Conservation (phyloP, 2,797 vertebrate genomes). For the Numenius phaeopus region DNA sequence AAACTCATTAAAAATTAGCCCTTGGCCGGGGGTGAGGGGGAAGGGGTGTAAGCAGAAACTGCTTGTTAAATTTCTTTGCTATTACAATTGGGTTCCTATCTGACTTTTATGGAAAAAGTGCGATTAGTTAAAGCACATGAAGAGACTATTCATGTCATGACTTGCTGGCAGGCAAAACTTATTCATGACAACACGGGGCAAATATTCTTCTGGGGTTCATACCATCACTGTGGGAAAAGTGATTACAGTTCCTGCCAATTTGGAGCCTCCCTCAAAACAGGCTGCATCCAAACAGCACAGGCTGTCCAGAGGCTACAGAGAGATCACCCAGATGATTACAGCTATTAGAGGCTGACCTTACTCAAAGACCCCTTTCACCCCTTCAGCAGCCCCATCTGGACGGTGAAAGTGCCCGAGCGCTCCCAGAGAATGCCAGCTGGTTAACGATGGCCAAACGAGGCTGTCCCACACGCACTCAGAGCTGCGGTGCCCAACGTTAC, state of each 20-base stretch:
- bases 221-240: not conserved
- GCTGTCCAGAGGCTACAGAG: not conserved
- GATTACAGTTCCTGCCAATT: not conserved
- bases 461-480: not conserved
- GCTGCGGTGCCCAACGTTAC: fast-evolving
- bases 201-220: not conserved
- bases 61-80: not conserved
- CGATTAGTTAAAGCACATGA: not conserved
- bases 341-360: not conserved
- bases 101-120: not conserved
- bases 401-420: not conserved
- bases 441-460: not conserved
- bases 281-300: not conserved
- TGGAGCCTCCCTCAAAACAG: not conserved
- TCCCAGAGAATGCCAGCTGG: not conserved
- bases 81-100: not conserved
- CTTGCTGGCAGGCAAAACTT: not conserved
- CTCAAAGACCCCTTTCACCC: not conserved
- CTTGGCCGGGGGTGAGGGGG: not conserved
- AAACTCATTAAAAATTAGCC: not conserved
- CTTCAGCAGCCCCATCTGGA: not conserved
- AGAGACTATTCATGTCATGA: not conserved
- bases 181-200: not conserved
- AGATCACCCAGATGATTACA: not conserved
- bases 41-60: not conserved